phyloP scores from a whole-genome alignment of 1,140 invertebrate genomes.

The Lucilia sericata region DNA sequence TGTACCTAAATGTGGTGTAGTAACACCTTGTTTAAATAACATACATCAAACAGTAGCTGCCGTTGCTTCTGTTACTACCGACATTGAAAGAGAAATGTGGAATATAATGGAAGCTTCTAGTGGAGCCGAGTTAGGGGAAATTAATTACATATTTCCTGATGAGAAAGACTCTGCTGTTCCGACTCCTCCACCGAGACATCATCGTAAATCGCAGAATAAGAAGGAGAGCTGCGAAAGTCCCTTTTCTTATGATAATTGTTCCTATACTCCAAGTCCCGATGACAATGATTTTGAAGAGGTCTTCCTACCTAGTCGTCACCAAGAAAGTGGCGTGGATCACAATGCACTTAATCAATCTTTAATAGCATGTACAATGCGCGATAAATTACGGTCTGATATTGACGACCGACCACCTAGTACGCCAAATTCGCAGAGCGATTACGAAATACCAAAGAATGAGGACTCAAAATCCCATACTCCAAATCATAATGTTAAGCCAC shows the following conservation, averaged over 20 bases:
- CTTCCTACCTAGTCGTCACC: slow-evolving; percentile 52
- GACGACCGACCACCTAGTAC: slow-evolving; percentile 50
- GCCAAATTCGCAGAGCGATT: slow-evolving; percentile 52
- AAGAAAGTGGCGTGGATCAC: slow-evolving; percentile 52
- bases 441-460: slow-evolving; percentile 56
- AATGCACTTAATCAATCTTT: slow-evolving; percentile 53
- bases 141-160: slow-evolving; percentile 60
- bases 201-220: slow-evolving; percentile 27
- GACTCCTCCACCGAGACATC: slow-evolving; percentile 16
- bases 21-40: slow-evolving; percentile 61
- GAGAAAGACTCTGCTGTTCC: slow-evolving; percentile 50
- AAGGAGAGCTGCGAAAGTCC: slow-evolving; percentile 50
- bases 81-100: slow-evolving; percentile 68
- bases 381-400: slow-evolving; percentile 63
- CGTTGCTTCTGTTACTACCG: slow-evolving; percentile 64
- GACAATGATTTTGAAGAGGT: slow-evolving; percentile 64
- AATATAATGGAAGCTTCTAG: slow-evolving; percentile 67
- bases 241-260: slow-evolving; percentile 64
- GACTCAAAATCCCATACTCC: slow-evolving; percentile 46
- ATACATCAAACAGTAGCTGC: slow-evolving; percentile 67
- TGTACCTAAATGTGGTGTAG: slow-evolving; percentile 59
- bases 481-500: slow-evolving; percentile 51
- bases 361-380: slow-evolving; percentile 59
- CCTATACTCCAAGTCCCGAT: slow-evolving; percentile 56
- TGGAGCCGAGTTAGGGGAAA: slow-evolving; percentile 60